Conservation (phyloP, 2,888 invertebrate genomes). For the Leptura quadrifasciata region DNA sequence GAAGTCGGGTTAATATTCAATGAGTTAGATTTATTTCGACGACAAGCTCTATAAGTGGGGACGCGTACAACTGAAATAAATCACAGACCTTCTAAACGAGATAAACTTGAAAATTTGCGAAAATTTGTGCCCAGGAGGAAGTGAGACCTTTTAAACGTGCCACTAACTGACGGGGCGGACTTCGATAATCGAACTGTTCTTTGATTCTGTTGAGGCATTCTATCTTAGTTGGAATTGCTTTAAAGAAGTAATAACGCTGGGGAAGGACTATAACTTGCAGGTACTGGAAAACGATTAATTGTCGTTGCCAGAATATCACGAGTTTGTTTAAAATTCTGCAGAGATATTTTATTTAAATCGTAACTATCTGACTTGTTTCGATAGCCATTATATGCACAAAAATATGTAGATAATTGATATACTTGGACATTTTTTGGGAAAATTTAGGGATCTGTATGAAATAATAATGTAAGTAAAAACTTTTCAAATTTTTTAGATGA, state of each 20-base stretch:
- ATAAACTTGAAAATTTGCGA: constrained; percentile 53
- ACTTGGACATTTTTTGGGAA: too few species aligned
- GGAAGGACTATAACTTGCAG: constrained; percentile 21
- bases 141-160: constrained; percentile 15
- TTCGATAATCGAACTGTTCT: constrained; percentile 32
- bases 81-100: constrained; percentile 46
- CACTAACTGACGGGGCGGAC: constrained; percentile 24
- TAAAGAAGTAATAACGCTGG: constrained; percentile 3
- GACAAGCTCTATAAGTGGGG: constrained; percentile 36
- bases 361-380: too few species aligned
- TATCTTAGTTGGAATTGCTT: constrained; percentile 23
- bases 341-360: too few species aligned
- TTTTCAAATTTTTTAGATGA: too few species aligned
- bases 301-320: too few species aligned
- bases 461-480: too few species aligned
- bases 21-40: constrained; percentile 45
- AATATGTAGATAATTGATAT: too few species aligned
- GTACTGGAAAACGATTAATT: too few species aligned
- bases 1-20: constrained; percentile 39
- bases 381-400: too few species aligned
- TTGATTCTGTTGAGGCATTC: background rate
- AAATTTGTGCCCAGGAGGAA: constrained; percentile 46
- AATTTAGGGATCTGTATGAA: too few species aligned
- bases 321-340: too few species aligned
- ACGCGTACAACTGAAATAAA: constrained; percentile 49